These are phyloP conservation scores for Mormyrus lacerda DNA, from an alignment of 2,113 vertebrate genomes.

Conservation along the genomic window DNA sequence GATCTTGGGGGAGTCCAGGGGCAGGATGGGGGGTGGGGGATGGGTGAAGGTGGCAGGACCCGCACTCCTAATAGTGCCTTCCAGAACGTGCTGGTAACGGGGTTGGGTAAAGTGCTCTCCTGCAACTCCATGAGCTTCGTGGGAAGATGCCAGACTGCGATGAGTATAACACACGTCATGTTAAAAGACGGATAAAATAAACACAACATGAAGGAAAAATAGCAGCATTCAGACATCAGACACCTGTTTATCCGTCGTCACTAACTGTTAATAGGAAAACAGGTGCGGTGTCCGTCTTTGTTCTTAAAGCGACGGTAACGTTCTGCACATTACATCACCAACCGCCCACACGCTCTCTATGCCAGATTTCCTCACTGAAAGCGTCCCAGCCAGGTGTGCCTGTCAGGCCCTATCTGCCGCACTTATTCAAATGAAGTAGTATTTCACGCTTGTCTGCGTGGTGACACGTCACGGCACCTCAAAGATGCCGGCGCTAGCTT, in stretches of 20 bases:
- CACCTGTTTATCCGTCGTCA: conserved; percentile 27
- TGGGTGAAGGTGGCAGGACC: not conserved
- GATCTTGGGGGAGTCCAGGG: not conserved
- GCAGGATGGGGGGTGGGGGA: not conserved
- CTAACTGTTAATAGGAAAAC: conserved; percentile 51
- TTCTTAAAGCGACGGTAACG: conserved; percentile 46
- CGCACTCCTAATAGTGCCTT: not conserved
- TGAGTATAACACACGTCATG: not conserved
- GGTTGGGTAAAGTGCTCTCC: not conserved
- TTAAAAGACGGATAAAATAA: not conserved
- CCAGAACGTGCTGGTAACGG: not conserved
- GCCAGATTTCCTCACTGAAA: conserved; percentile 57
- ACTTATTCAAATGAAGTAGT: conserved; percentile 44
- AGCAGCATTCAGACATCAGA: conserved; percentile 50
- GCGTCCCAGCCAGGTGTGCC: conserved; percentile 58
- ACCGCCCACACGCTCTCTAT: conserved; percentile 54
- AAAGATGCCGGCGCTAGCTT: not conserved
- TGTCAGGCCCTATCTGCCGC: conserved; percentile 46
- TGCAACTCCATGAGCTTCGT: not conserved
- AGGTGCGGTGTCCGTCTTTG: conserved; percentile 52
- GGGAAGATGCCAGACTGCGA: not conserved
- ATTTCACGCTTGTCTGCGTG: conserved; percentile 26
- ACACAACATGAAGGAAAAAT: conserved; percentile 29
- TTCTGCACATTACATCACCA: conserved; percentile 54
- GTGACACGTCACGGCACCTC: conserved; percentile 24